These are phyloP conservation scores for Colletes collaris DNA, from an alignment of 2,888 invertebrate genomes.

Conservation along the genomic window DNA sequence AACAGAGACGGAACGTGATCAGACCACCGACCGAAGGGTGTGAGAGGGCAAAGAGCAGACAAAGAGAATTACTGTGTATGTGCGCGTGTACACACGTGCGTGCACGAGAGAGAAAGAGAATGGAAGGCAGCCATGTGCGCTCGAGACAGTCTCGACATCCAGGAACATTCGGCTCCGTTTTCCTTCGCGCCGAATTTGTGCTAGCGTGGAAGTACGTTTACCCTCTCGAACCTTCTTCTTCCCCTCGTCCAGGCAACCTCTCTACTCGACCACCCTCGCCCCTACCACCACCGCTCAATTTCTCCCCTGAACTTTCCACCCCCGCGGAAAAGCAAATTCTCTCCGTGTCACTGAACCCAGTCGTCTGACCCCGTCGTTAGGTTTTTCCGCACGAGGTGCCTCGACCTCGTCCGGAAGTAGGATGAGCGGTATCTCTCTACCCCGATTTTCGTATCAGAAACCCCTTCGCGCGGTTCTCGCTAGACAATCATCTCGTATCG, in stretches of 20 bases:
- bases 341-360: constrained; percentile 80
- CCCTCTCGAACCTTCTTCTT: constrained; percentile 43
- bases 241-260: constrained; percentile 18
- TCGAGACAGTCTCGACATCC: constrained; percentile 58
- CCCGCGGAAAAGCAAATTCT: constrained; percentile 77
- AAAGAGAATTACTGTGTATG: constrained; percentile 1
- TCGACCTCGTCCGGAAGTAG: constrained; percentile 77
- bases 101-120: constrained; percentile 11
- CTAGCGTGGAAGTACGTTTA: constrained; percentile 63
- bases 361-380: constrained; percentile 80
- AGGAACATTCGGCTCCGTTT: constrained; percentile 51
- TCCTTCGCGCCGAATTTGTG: constrained; percentile 65
- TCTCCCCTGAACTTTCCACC: constrained; percentile 41
- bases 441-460: constrained; percentile 18
- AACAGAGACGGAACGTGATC: constrained; percentile 53
- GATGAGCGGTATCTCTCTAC: constrained; percentile 52
- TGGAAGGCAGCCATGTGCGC: constrained; percentile 68
- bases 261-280: constrained; percentile 20
- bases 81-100: not conserved
- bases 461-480: constrained; percentile 5
- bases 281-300: constrained; percentile 4
- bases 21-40: constrained; percentile 48
- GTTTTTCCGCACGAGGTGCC: constrained; percentile 79
- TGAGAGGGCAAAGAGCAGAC: constrained; percentile 28
- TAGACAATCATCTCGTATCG: constrained; percentile 19